Evolutionary conservation across 2,888 invertebrate genomes (phyloP), one percentile per base, ranked within the genome.

Genomic region (Ernsta delagoae): DNA sequence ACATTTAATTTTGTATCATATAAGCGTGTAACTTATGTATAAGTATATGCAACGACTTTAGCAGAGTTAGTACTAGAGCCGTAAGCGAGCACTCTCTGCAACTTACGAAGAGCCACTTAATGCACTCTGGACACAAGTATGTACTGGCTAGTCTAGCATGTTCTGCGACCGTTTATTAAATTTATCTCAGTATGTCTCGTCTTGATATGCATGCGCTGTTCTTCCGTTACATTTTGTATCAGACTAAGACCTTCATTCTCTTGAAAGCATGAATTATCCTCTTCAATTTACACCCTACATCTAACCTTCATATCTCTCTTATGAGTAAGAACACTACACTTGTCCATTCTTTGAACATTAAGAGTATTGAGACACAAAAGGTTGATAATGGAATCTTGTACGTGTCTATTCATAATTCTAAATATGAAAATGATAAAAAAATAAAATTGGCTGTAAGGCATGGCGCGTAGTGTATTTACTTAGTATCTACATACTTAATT

Each of bases 101-200:
- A 57, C 57, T 68, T 48, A 41, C 48, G 36, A 59, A 59, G 68
- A 53, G 59, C 68, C 59, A 69, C 68, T 67, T 61, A 61, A 68
- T 62, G 48, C 65, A 65, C 68, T 62, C 39, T 24, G 43, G 48
- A 48, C 45, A 36, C 50, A 50, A 68, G 68, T 62, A 68, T 16
- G 16, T 16, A 16, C 68, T 68, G 62, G 57, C 62, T 62, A 62
- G 24, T 48, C 65, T 57, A 65, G 65, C 68, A 62, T 57, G 62
- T 61, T 57, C 39, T 41, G 11, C 11, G 41, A 48, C 45, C 24
- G 54, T 62, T 68, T 61, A 67, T 48, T 61, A 39, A 68, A 62
- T 57, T 34, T 57, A 57, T 39, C 9, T 54, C 43, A 16, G n/a
- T 50, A 41, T 12, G 50, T 62, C 31, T 61, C 9, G 5, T 34